Conservation (phyloP, 2,888 invertebrate genomes). For the Resseliella maxima region DNA sequence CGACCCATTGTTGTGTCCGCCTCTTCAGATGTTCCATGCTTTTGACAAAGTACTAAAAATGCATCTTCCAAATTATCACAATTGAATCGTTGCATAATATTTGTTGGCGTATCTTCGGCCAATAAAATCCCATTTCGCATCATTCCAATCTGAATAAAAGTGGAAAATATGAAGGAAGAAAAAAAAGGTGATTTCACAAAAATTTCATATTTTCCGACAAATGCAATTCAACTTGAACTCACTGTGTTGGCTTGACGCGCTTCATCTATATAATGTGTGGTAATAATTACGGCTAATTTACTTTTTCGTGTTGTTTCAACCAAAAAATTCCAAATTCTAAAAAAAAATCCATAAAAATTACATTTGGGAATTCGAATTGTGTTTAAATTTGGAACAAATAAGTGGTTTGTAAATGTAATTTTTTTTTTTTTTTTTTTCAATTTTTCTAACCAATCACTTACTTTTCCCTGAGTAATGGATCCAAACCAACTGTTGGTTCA, state of each 20-base stretch:
- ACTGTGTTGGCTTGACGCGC: slow-evolving; percentile 84
- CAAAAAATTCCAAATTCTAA: slow-evolving; percentile 89
- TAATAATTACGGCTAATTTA: slow-evolving; percentile 86
- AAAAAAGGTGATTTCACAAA: no score
- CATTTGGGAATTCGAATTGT: no score
- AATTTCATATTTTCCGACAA: no score
- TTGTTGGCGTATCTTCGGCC: slow-evolving; percentile 84
- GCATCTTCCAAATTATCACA: slow-evolving; percentile 86
- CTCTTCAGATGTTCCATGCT: slow-evolving; percentile 67
- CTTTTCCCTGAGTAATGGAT: slow-evolving; percentile 87
- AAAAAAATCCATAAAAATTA: background rate
- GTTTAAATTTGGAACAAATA: background rate
- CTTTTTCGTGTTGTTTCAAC: slow-evolving; percentile 76
- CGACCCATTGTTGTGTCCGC: slow-evolving; percentile 51
- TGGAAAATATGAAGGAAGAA: background rate
- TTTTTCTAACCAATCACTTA: slow-evolving; percentile 64
- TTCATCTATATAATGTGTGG: slow-evolving; percentile 96
- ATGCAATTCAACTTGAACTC: slow-evolving; percentile 62
- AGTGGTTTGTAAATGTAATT: background rate
- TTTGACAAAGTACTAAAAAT: slow-evolving; percentile 81
- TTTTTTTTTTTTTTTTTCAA: no score
- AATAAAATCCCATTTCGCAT: slow-evolving; percentile 87
- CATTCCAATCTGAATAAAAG: slow-evolving; percentile 79
- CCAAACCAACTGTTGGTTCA: slow-evolving; percentile 94
- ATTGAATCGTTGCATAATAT: slow-evolving; percentile 76